Conservation (phyloP, 2,888 invertebrate species). For the Cerastis leucographa region DNA sequence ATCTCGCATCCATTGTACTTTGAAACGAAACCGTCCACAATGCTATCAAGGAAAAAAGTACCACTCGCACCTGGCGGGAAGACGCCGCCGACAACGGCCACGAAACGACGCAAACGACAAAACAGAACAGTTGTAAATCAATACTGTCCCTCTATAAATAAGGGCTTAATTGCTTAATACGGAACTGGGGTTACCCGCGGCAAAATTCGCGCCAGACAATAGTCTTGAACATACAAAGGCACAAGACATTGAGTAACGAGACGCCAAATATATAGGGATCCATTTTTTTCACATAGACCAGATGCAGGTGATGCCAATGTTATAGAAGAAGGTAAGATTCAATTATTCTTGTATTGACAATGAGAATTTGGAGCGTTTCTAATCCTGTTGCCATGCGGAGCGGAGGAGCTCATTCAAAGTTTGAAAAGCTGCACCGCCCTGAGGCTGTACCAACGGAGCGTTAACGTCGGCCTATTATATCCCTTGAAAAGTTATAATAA, state of each 20-base stretch:
- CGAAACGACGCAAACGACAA: constrained; percentile 77
- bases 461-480: constrained; percentile 56
- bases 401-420: constrained; percentile 65
- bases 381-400: constrained; percentile 79
- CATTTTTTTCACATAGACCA: constrained; percentile 78
- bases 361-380: constrained; percentile 79
- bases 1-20: constrained; percentile 87
- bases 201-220: constrained; percentile 79
- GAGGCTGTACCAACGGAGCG: constrained; percentile 55
- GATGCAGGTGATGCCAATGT: constrained; percentile 86
- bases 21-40: constrained; percentile 83
- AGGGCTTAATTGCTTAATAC: constrained; percentile 83
- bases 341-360: constrained; percentile 87
- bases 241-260: constrained; percentile 88
- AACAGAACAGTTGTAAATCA: constrained; percentile 79
- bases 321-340: constrained; percentile 85
- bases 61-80: constrained; percentile 86
- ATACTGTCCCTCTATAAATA: constrained; percentile 82
- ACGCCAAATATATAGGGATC: constrained; percentile 85
- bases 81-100: constrained; percentile 69
- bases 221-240: constrained; percentile 78
- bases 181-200: constrained; percentile 73
- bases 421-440: constrained; percentile 64
- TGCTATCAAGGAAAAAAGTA: constrained; percentile 79
- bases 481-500: constrained; percentile 59